phyloP scores from a whole-genome alignment of 2,113 vertebrate species.

The Lophotis ruficrista region DNA sequence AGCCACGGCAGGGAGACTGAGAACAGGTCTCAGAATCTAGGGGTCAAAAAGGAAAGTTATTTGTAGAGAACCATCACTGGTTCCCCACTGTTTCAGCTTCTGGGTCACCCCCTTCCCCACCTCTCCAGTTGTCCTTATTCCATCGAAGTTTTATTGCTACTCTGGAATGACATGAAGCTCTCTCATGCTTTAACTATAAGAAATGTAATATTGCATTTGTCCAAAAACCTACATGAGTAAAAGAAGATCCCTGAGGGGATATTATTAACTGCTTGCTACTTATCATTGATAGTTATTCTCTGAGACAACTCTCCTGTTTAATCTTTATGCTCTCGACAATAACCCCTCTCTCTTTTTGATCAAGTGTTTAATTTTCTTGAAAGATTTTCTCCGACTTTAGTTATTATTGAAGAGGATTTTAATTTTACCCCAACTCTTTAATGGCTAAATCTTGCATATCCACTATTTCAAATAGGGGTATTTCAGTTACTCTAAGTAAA shows the following conservation, averaged over 20 bases:
- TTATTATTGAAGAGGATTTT: conserved; percentile 75
- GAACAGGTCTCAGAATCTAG: not conserved
- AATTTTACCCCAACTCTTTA: conserved; percentile 74
- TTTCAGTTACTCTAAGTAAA: conserved; percentile 80
- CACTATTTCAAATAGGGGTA: conserved; percentile 69
- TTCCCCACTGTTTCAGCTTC: not conserved
- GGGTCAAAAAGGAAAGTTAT: not conserved
- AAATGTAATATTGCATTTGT: conserved; percentile 60
- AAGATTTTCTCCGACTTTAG: conserved; percentile 79
- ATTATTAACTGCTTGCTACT: conserved; percentile 67
- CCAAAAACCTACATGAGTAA: conserved; percentile 52
- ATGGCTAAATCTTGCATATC: conserved; percentile 77
- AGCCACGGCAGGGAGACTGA: not conserved
- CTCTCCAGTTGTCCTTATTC: not conserved
- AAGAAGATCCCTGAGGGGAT: conserved; percentile 62
- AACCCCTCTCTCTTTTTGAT: conserved; percentile 74
- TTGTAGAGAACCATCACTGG: not conserved
- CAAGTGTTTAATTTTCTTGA: conserved; percentile 81
- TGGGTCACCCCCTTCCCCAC: not conserved
- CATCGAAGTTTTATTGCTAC: conserved; percentile 33
- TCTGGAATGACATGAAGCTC: not conserved
- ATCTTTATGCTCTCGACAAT: conserved; percentile 74
- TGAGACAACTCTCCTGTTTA: conserved; percentile 72
- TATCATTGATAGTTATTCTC: conserved; percentile 67
- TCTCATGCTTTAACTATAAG: not conserved